Evolutionary conservation across 2,797 vertebrate species (phyloP).

Genomic region (Rallus crepitans): DNA sequence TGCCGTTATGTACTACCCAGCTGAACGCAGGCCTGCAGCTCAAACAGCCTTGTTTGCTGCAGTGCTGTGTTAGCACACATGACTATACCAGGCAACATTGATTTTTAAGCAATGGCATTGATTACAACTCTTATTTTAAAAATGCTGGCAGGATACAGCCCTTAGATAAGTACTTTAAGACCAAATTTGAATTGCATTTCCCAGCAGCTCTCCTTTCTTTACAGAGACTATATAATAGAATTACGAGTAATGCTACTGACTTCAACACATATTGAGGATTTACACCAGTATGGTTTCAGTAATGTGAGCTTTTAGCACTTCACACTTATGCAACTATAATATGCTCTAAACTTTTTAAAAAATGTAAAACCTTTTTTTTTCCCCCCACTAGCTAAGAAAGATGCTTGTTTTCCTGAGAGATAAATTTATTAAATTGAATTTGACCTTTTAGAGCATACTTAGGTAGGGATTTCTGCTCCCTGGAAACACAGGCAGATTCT

Average conservation of each 20-base stretch:
- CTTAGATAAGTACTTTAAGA: conserved; percentile 27
- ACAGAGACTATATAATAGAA: conserved; percentile 34
- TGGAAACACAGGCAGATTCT: neutral
- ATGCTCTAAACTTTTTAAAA: neutral
- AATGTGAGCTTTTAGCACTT: conserved; percentile 16
- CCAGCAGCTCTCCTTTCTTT: conserved; percentile 28
- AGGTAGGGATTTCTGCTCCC: conserved; percentile 8
- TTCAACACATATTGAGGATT: neutral
- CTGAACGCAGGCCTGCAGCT: neutral
- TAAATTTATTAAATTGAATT: conserved; percentile 22
- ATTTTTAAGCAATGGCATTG: conserved; percentile 49
- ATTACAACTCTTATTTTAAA: conserved; percentile 47
- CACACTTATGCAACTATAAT: neutral
- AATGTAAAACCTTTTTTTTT: neutral
- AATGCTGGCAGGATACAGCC: conserved; percentile 10
- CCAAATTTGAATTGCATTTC: conserved; percentile 44
- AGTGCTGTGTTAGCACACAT: conserved; percentile 16
- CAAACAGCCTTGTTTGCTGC: conserved; percentile 19
- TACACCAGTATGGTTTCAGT: neutral
- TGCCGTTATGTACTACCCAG: neutral
- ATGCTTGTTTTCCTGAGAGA: conserved; percentile 9
- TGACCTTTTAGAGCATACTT: conserved; percentile 21
- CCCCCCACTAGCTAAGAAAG: neutral
- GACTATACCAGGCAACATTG: conserved; percentile 18
- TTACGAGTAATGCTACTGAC: neutral